Base-by-base conservation (phyloP, 2,797 vertebrate species). In the Aphelocoma californica region DNA sequence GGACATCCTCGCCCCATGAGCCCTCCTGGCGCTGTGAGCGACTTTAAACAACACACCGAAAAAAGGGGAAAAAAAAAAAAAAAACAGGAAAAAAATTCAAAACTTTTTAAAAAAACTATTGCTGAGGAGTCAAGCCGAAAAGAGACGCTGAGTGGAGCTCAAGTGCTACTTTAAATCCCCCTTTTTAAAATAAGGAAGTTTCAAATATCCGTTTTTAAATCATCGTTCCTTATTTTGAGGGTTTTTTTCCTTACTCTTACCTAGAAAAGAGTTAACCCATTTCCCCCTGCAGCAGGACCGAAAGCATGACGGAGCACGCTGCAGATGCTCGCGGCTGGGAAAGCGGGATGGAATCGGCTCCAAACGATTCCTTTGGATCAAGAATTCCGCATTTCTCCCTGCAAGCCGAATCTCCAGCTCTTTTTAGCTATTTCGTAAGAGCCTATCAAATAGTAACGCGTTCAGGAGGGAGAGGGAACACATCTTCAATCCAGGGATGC, bases 81-180 rank as follows among this genome's bases (percentile, higher is more conserved):
- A 75, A 44, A 36, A 51, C 79, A 66, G 31, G 10, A 47, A 95
- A 89, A 77, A 71, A 84, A 66, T 7, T 83, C 66, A 60, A 62
- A 92, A 77, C 80, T 93, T 72, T 72, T 72, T 12, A 42, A 73
- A 85, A 80, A 67, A 77, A 61, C 70, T 48, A 69, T 47, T 51
- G 61, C 70, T 16, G 87, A 97, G 81, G 66, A 96, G 96, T 90
- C 54, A 90, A 95, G 61, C 93, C 93, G 70, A 87, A 75, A 91
- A 84, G 93, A 88, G 88, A 94, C 95, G 64, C 97, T 69, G 62
- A 95, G 97, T 96, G 96, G 92, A 97, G 95, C 96, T 96, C 95
- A 95, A 82, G 91, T 28, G 90, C 97, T 95, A 60, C 90, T 88
- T 92, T 67, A 91, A 95, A 80, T 50, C 69, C 73, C 34, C 64